Evolutionary conservation across 2,113 vertebrate genomes (phyloP).

Genomic region (Nyctibius bracteatus): DNA sequence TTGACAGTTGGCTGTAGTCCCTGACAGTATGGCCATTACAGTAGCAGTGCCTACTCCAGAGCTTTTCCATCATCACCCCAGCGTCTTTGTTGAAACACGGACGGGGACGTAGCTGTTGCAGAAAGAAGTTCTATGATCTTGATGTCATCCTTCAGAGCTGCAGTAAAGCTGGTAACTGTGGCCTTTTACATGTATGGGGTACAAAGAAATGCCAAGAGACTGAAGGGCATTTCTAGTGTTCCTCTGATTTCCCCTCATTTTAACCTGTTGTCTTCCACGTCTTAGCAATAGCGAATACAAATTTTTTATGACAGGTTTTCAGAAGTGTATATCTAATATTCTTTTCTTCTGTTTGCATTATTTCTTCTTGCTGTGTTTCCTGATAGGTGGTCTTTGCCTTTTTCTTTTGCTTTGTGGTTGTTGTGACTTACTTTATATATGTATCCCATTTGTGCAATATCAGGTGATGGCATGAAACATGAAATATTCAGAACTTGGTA

Average conservation of each 20-base stretch:
- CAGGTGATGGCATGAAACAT: background rate
- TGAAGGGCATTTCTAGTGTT: background rate
- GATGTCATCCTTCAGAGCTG: background rate
- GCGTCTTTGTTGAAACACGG: background rate
- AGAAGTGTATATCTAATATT: background rate
- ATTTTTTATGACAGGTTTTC: background rate
- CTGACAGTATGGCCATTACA: fast-evolving
- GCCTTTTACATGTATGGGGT: background rate
- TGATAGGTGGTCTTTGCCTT: background rate
- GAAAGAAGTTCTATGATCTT: background rate
- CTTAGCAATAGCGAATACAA: background rate
- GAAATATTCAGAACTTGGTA: background rate
- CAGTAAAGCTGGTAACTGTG: background rate
- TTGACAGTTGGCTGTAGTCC: background rate
- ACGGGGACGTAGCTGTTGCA: background rate
- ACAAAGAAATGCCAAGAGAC: background rate
- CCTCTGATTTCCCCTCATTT: background rate
- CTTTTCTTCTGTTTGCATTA: background rate
- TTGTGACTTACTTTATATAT: background rate
- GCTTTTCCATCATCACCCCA: background rate
- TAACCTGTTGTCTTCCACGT: background rate
- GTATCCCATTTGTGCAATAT: background rate
- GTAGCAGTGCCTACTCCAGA: background rate
- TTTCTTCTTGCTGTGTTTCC: background rate
- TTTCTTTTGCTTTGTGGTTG: background rate